Percentiles rank a stretch among this genome's conserved stretches.
These are phyloP conservation scores for Apamea sordens DNA, from an alignment of 2,888 invertebrate genomes.

Conservation along the genomic window DNA sequence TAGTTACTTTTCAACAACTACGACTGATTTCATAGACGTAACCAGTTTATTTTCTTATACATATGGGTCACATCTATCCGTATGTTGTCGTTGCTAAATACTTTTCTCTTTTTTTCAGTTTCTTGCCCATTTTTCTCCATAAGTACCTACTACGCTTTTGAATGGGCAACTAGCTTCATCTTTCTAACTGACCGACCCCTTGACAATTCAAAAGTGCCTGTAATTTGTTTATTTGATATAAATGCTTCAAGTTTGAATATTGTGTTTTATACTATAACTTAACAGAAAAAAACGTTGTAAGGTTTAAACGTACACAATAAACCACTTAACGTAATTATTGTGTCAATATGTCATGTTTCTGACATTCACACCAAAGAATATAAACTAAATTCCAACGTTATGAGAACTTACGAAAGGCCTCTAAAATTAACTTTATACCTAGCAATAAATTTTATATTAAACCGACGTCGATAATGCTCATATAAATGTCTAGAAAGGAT, in stretches of 20 bases:
- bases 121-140: no score
- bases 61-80: neutral
- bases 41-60: neutral
- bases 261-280: neutral
- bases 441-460: conserved; percentile 43
- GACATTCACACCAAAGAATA: neutral
- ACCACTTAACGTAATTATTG: neutral
- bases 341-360: neutral
- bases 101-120: neutral
- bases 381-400: conserved; percentile 32
- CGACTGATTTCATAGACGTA: neutral
- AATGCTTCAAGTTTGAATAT: neutral
- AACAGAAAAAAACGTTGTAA: neutral
- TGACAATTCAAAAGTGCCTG: neutral
- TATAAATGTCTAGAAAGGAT: conserved; percentile 46
- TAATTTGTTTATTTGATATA: neutral
- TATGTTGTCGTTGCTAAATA: neutral
- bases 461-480: conserved; percentile 41
- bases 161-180: neutral
- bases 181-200: neutral
- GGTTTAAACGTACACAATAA: neutral
- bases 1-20: neutral
- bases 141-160: neutral
- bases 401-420: conserved; percentile 43
- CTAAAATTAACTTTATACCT: conserved; percentile 31